Evolutionary conservation across 2,113 vertebrate genomes (phyloP).

Genomic region (Harpagus bidentatus): DNA sequence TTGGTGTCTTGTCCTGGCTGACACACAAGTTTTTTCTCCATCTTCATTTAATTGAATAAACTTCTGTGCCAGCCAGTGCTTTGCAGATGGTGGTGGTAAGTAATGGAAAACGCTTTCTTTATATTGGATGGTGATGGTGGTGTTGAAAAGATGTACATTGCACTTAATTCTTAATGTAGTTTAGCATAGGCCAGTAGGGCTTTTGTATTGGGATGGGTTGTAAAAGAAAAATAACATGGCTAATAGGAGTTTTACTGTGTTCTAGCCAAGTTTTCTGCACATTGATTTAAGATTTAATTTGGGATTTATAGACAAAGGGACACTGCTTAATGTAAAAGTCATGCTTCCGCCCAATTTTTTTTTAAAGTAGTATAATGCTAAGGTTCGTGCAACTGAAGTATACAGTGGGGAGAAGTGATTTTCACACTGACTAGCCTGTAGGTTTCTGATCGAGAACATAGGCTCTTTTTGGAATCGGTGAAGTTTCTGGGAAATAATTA

Average conservation of each 20-base stretch:
- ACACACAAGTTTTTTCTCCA: constrained; percentile 67
- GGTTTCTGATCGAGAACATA: background rate
- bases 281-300: background rate
- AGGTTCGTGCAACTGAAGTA: background rate
- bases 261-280: background rate
- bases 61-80: constrained; percentile 72
- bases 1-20: constrained; percentile 78
- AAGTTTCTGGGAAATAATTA: background rate
- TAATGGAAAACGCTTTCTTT: constrained; percentile 19
- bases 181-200: background rate
- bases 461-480: background rate
- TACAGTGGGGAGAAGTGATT: background rate
- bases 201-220: background rate
- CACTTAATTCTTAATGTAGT: background rate
- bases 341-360: background rate
- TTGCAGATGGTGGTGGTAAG: constrained; percentile 58
- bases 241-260: background rate
- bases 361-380: background rate
- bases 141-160: background rate
- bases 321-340: background rate
- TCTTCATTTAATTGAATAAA: constrained; percentile 59
- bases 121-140: background rate
- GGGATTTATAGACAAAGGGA: background rate
- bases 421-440: background rate
- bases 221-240: background rate